Conservation (phyloP, 2,888 invertebrate genomes). For the Desoria tigrina region DNA sequence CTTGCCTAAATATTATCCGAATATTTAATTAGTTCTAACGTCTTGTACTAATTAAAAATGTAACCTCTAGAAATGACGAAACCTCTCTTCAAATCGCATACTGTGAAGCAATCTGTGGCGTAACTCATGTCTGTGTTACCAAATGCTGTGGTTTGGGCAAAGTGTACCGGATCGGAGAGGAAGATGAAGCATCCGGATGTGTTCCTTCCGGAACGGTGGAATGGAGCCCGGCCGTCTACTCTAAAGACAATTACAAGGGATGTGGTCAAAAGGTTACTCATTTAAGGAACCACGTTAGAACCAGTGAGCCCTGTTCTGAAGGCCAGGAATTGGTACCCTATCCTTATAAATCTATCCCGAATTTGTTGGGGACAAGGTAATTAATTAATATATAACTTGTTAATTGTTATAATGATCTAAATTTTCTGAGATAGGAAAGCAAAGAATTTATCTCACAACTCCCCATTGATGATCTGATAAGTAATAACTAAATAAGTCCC, state of each 20-base stretch:
- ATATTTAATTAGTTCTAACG: background rate
- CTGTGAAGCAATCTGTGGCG: constrained; percentile 24
- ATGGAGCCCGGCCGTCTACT: constrained; percentile 16
- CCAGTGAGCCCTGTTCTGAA: too few relatives aligned
- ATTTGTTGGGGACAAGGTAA: constrained; percentile 4
- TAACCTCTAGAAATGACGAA: too few relatives aligned
- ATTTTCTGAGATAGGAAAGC: too few relatives aligned
- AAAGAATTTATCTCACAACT: too few relatives aligned
- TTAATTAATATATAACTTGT: background rate
- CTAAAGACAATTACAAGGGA: background rate
- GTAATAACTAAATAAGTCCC: background rate
- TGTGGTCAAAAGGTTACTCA: background rate
- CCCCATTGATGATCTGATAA: too few relatives aligned
- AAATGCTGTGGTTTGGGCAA: constrained; percentile 12
- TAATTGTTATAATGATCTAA: too few relatives aligned
- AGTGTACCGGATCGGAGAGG: too few relatives aligned
- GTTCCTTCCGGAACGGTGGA: background rate
- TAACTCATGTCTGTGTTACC: constrained; percentile 17
- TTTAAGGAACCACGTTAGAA: too few relatives aligned
- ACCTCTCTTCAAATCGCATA: constrained; percentile 11
- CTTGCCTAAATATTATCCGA: background rate
- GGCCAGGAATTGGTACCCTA: too few relatives aligned
- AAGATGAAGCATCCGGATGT: background rate
- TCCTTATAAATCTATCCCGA: background rate
- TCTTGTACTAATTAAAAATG: background rate